Percentiles rank a stretch among this genome's conserved stretches.
Evolutionary conservation across 2,888 invertebrate species (phyloP).

Genomic region (Cylindroiulus punctatus): DNA sequence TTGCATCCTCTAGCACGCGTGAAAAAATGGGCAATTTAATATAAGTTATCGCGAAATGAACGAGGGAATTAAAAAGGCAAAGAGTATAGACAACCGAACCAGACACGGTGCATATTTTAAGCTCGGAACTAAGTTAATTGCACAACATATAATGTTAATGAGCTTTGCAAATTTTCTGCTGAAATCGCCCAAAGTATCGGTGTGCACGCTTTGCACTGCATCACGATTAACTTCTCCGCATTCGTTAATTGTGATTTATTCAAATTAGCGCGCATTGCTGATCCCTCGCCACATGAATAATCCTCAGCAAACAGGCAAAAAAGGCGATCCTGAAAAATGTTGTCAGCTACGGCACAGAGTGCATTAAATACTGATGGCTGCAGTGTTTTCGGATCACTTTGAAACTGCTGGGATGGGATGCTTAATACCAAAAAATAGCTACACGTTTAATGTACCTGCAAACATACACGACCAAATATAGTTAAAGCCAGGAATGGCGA

Average conservation of each 20-base stretch:
- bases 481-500: too few species aligned
- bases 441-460: too few species aligned
- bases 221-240: neutral
- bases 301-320: neutral
- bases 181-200: neutral
- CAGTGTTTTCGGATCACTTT: too few species aligned
- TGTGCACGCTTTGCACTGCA: neutral
- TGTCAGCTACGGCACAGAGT: neutral
- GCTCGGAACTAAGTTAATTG: neutral
- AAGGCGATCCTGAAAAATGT: neutral
- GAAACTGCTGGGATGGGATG: too few species aligned
- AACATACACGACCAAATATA: too few species aligned
- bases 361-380: too few species aligned
- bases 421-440: too few species aligned
- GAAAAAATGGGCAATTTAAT: neutral
- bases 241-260: neutral
- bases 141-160: neutral
- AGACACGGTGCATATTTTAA: neutral
- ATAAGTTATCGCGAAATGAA: neutral
- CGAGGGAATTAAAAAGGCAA: neutral
- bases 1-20: neutral
- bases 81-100: too few species aligned
- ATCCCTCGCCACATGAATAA: neutral
- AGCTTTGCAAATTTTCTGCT: neutral
- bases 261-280: neutral